Evolutionary conservation across 2,113 vertebrate genomes (phyloP).

Genomic region (Alouatta palliata): DNA sequence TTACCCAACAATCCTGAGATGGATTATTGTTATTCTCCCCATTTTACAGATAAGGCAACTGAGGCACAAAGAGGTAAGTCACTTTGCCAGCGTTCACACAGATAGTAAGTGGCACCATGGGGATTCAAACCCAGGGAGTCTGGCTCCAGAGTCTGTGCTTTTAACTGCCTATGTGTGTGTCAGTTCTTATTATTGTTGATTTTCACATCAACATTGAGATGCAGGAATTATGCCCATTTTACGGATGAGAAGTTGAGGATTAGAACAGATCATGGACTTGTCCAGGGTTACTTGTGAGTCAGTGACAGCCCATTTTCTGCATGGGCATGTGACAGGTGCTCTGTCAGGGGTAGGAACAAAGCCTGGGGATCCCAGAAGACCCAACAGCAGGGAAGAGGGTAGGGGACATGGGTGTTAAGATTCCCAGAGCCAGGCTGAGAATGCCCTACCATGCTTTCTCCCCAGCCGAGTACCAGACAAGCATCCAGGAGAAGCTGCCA

Average conservation of each 20-base stretch:
- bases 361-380: background rate
- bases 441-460: background rate
- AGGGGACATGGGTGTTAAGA: background rate
- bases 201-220: background rate
- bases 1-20: background rate
- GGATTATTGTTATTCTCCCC: background rate
- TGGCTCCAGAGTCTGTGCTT: background rate
- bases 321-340: background rate
- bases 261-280: background rate
- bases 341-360: background rate
- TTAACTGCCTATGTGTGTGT: background rate
- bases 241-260: background rate
- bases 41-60: background rate
- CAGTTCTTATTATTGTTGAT: background rate
- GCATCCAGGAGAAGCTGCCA: conserved; percentile 95
- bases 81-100: background rate
- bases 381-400: accelerated
- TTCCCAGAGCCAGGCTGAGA: background rate
- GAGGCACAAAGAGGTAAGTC: background rate
- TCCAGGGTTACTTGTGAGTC: background rate
- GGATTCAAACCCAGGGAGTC: background rate
- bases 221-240: background rate
- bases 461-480: conserved; percentile 94
- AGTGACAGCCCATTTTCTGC: background rate
- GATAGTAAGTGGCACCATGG: background rate